Conservation (phyloP, 2,797 vertebrate genomes). For the Myotis daubentonii region DNA sequence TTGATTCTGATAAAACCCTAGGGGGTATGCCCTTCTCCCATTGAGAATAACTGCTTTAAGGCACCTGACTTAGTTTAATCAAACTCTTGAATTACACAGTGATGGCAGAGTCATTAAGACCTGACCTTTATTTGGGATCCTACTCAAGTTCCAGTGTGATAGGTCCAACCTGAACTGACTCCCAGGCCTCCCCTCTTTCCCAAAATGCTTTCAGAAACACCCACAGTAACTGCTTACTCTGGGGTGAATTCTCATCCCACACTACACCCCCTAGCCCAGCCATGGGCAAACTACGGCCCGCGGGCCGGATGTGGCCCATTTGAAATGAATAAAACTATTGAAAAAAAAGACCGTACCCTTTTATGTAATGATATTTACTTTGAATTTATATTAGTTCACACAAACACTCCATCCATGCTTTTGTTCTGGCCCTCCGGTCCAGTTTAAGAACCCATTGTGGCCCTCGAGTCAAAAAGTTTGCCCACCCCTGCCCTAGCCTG, state of each 20-base stretch:
- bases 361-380: too few species aligned
- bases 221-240: slow-evolving; percentile 79
- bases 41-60: neutral
- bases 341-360: too few species aligned
- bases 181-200: neutral
- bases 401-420: too few species aligned
- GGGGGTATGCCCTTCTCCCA: neutral
- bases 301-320: too few species aligned
- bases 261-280: neutral
- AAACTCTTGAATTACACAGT: neutral
- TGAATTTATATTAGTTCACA: too few species aligned
- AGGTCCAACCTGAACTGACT: neutral
- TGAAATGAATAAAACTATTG: too few species aligned
- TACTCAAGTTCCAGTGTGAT: neutral
- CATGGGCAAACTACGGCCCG: too few species aligned
- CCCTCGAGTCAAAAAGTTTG: too few species aligned
- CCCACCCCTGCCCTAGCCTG: neutral
- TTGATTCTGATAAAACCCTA: neutral
- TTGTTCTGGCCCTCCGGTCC: too few species aligned
- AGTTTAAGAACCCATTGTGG: too few species aligned
- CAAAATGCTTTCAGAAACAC: neutral
- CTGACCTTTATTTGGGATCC: neutral
- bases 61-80: neutral
- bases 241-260: slow-evolving; percentile 80
- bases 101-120: neutral